phyloP scores from a whole-genome alignment of 2,113 vertebrate genomes.

The Nibea albiflora region DNA sequence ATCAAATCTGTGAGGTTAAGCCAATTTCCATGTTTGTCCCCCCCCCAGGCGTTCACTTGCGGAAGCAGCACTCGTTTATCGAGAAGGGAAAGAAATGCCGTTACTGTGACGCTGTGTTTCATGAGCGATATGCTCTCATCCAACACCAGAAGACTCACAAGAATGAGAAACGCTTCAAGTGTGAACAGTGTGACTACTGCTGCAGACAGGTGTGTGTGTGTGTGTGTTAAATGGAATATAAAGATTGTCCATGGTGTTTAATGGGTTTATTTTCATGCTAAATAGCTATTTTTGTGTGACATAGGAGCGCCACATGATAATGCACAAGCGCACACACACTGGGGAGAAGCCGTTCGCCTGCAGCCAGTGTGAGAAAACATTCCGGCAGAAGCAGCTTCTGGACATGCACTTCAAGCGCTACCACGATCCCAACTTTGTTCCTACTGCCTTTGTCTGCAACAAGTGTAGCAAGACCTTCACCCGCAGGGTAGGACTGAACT shows the following conservation, averaged over 20 bases:
- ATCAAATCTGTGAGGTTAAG: neutral
- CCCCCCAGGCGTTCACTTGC: conserved; percentile 95
- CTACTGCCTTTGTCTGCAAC: conserved; percentile 93
- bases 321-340: conserved; percentile 98
- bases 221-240: conserved; percentile 51
- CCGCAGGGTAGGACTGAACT: conserved; percentile 82
- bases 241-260: neutral
- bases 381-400: conserved; percentile 97
- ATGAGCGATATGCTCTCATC: conserved; percentile 97
- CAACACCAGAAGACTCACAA: conserved; percentile 99
- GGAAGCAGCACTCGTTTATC: conserved; percentile 99
- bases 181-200: conserved; percentile 97
- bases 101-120: conserved; percentile 97
- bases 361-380: conserved; percentile 98
- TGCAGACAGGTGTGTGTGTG: conserved; percentile 95
- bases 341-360: conserved; percentile 98
- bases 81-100: conserved; percentile 99
- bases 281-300: neutral
- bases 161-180: conserved; percentile 99
- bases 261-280: neutral
- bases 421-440: conserved; percentile 95
- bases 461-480: conserved; percentile 90
- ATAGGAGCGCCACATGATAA: conserved; percentile 98
- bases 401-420: conserved; percentile 99
- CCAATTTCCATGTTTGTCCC: neutral